A percentile compares a stretch with the other conserved stretches of the same genome.
These are phyloP conservation scores for Rutilus rutilus DNA, from an alignment of 2,113 vertebrate species.

Conservation along the genomic window DNA sequence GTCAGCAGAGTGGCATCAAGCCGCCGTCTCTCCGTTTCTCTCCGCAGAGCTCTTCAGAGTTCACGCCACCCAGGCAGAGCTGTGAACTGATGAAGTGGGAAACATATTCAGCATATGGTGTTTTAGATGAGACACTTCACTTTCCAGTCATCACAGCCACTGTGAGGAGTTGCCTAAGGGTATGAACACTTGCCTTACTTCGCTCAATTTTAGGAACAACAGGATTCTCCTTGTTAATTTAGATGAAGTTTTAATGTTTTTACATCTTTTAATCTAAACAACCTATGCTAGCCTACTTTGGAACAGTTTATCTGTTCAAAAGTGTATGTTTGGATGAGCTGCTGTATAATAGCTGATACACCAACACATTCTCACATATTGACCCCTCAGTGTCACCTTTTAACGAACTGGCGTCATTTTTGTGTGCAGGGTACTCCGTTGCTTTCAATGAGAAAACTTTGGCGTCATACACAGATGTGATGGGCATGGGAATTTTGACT, in stretches of 20 bases:
- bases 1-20: conserved; percentile 54
- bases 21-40: conserved; percentile 59
- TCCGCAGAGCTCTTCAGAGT: conserved; percentile 35
- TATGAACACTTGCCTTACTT: not conserved
- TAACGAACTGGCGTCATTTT: no score
- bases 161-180: not conserved
- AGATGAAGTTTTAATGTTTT: not conserved
- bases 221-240: not conserved
- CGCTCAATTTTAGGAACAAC: not conserved
- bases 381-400: no score
- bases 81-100: conserved; percentile 66
- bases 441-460: no score
- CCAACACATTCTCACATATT: no score
- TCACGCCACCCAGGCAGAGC: conserved; percentile 52
- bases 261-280: not conserved
- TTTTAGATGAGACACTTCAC: conserved; percentile 3
- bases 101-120: conserved; percentile 55
- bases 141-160: conserved; percentile 18
- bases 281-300: no score
- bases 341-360: no score
- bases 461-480: no score
- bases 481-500: no score
- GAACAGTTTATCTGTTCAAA: not conserved
- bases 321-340: not conserved
- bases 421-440: no score